phyloP scores from a whole-genome alignment of 2,888 invertebrate genomes.

The Xestia c-nigrum region DNA sequence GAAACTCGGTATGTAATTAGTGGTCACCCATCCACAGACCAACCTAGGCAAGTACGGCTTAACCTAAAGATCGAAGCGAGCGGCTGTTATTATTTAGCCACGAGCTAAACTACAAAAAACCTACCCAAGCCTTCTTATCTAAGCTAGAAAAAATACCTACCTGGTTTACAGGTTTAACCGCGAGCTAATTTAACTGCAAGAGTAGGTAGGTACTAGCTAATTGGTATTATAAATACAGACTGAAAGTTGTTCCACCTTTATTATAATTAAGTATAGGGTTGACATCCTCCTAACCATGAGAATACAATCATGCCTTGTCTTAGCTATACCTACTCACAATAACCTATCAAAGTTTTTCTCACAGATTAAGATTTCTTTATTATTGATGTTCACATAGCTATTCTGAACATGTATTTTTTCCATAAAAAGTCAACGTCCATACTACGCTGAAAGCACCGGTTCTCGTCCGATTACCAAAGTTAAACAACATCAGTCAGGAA shows the following conservation, averaged over 20 bases:
- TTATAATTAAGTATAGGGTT: conserved; percentile 15
- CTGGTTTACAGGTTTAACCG: not conserved
- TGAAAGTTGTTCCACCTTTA: not conserved
- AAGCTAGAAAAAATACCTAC: not conserved
- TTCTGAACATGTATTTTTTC: conserved; percentile 2
- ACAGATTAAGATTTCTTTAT: not conserved
- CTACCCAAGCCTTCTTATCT: not conserved
- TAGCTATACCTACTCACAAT: not conserved
- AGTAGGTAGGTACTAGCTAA: not conserved
- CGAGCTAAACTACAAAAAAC: too few species aligned
- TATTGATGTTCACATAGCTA: conserved; percentile 5
- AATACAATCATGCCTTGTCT: not conserved
- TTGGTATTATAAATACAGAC: not conserved
- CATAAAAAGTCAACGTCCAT: too few species aligned
- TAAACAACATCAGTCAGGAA: conserved; percentile 85
- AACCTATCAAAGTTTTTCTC: not conserved
- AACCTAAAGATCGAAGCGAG: too few species aligned
- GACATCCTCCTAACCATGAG: not conserved
- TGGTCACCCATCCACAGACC: too few species aligned
- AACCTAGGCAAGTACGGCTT: too few species aligned
- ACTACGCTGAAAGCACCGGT: too few species aligned
- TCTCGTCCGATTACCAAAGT: conserved; percentile 86
- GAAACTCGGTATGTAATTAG: too few species aligned
- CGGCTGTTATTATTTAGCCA: too few species aligned
- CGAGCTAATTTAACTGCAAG: not conserved